A percentile compares a stretch with the other conserved stretches of the same genome.
Conservation (phyloP, 64 coral and sea anemone genomes). For the Montipora foliosa region DNA sequence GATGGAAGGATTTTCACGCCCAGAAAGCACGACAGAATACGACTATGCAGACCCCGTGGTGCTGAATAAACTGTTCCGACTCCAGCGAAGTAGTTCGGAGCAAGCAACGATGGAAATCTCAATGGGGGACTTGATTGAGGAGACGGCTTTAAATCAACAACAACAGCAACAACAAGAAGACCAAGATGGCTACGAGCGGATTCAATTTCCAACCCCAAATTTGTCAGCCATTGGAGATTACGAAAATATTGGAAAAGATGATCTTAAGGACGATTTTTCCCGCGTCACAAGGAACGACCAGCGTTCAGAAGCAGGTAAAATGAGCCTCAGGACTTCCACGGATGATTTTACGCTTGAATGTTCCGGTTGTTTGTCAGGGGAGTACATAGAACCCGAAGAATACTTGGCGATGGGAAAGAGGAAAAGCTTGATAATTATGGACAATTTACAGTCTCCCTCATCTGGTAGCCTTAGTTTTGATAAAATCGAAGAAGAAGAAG, state of each 20-base stretch:
- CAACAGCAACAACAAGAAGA: not conserved
- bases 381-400: not conserved
- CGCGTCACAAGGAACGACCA: not conserved
- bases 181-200: too few species aligned
- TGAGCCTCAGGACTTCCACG: not conserved
- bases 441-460: not conserved
- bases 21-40: slow-evolving; percentile 1
- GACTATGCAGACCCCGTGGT: slow-evolving; percentile 13
- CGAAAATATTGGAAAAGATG: not conserved
- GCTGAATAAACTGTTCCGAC: slow-evolving; percentile 21
- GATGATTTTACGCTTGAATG: not conserved
- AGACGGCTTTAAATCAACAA: not conserved
- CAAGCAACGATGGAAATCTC: not conserved
- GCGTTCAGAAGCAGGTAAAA: not conserved
- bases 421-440: not conserved
- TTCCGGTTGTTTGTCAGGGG: not conserved
- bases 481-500: not conserved
- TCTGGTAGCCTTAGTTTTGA: not conserved
- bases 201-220: not conserved
- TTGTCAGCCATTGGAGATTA: not conserved
- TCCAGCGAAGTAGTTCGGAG: not conserved
- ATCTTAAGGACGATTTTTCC: not conserved
- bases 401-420: slow-evolving; percentile 40
- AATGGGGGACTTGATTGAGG: not conserved
- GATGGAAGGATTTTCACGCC: not conserved